These are phyloP conservation scores for Toxotes chatareus DNA, from an alignment of 2,113 vertebrate genomes.

Conservation along the genomic window DNA sequence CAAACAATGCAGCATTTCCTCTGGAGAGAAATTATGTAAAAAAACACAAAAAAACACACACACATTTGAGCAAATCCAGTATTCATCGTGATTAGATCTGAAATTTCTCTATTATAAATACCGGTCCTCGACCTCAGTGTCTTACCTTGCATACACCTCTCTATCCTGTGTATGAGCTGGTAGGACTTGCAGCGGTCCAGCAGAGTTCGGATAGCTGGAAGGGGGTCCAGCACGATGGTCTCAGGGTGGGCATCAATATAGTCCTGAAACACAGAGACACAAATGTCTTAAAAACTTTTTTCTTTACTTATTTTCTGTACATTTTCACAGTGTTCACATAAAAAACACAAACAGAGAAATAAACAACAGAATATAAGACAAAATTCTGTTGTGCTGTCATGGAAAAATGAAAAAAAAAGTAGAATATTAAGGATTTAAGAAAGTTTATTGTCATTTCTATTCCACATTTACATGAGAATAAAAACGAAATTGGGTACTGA, in stretches of 20 bases:
- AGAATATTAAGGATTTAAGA: too few species aligned
- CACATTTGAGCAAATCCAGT: too few species aligned
- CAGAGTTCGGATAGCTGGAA: constrained; percentile 95
- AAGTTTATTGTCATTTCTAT: too few species aligned
- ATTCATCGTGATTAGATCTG: not conserved
- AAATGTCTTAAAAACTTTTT: not conserved
- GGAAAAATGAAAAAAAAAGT: too few species aligned
- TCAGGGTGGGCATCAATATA: constrained; percentile 98
- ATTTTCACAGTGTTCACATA: too few species aligned
- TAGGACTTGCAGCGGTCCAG: constrained; percentile 98
- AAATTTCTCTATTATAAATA: not conserved
- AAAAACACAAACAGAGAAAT: not conserved
- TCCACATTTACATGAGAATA: too few species aligned
- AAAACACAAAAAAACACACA: too few species aligned
- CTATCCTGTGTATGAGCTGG: constrained; percentile 95
- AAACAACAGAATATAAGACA: too few species aligned
- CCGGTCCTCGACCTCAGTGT: not conserved
- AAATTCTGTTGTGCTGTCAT: too few species aligned
- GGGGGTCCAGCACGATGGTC: constrained; percentile 97
- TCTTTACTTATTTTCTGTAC: not conserved
- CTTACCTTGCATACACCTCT: constrained; percentile 95
- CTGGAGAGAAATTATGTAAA: not conserved
- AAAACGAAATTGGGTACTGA: too few species aligned
- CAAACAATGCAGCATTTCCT: not conserved
- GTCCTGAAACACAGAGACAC: constrained; percentile 85